These are phyloP conservation scores for Melanotaenia trifasciata DNA, from an alignment of 2,797 vertebrate genomes.

Conservation along the genomic window DNA sequence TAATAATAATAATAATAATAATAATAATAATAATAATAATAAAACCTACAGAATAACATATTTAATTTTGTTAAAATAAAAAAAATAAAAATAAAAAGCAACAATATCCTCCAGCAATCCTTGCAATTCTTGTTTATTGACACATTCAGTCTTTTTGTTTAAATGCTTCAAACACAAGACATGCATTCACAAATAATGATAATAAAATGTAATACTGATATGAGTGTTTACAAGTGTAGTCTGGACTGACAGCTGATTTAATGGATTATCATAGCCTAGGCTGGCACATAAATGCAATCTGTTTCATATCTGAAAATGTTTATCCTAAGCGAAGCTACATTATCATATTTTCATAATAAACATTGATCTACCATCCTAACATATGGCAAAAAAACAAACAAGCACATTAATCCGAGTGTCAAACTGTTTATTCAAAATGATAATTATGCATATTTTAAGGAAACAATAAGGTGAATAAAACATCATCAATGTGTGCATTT, in stretches of 20 bases:
- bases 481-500: not conserved
- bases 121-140: not conserved
- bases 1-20: too few relatives aligned
- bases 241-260: not conserved
- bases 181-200: not conserved
- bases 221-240: not conserved
- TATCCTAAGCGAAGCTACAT: not conserved
- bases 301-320: not conserved
- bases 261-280: not conserved
- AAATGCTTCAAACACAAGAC: not conserved
- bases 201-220: not conserved
- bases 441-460: not conserved
- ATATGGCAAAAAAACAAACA: not conserved
- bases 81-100: not conserved
- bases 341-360: not conserved
- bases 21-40: not conserved
- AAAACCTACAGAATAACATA: not conserved
- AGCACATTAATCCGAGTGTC: not conserved
- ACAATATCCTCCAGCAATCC: not conserved
- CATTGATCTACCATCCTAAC: not conserved
- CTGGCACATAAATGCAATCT: not conserved
- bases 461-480: slow-evolving; percentile 2
- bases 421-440: not conserved
- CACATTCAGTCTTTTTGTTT: not conserved
- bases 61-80: not conserved